Evolutionary conservation across 2,888 invertebrate genomes (phyloP).

Genomic region (Hydraecia micacea): DNA sequence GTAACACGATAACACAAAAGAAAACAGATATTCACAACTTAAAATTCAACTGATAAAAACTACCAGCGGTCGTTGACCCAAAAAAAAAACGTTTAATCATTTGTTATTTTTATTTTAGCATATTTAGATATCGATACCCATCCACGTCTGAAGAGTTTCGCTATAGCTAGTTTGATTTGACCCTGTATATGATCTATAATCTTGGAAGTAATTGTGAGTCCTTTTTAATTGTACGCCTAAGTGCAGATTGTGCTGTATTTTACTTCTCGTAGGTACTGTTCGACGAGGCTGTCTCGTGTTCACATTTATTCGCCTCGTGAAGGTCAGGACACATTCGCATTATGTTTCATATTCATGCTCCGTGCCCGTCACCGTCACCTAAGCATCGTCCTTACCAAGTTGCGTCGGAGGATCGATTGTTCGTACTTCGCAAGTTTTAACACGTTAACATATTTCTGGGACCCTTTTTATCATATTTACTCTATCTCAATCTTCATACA

Average conservation of each 20-base stretch:
- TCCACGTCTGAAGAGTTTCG: background rate
- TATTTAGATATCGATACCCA: background rate
- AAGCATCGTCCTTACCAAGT: conserved; percentile 69
- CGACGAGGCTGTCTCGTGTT: conserved; percentile 28
- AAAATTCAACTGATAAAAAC: background rate
- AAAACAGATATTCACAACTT: background rate
- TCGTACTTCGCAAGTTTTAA: conserved; percentile 48
- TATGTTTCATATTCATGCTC: conserved; percentile 67
- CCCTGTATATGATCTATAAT: background rate
- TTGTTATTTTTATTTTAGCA: too few species aligned
- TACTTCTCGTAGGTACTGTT: conserved; percentile 14
- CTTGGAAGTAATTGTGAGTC: conserved; percentile 15
- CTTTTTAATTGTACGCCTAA: conserved; percentile 7
- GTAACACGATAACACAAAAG: background rate
- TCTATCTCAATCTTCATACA: conserved; percentile 62
- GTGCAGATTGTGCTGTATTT: conserved; percentile 25
- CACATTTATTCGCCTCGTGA: conserved; percentile 39
- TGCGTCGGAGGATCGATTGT: conserved; percentile 71
- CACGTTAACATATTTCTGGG: conserved; percentile 34
- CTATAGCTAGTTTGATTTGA: background rate
- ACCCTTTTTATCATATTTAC: conserved; percentile 62
- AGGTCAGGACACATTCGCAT: conserved; percentile 58
- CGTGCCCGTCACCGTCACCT: conserved; percentile 63
- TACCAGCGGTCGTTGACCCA: background rate
- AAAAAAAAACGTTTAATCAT: background rate